Evolutionary conservation across 2,888 invertebrate species (phyloP), one percentile per base, ranked within the genome.

Genomic region (Philopedon plagiatum): DNA sequence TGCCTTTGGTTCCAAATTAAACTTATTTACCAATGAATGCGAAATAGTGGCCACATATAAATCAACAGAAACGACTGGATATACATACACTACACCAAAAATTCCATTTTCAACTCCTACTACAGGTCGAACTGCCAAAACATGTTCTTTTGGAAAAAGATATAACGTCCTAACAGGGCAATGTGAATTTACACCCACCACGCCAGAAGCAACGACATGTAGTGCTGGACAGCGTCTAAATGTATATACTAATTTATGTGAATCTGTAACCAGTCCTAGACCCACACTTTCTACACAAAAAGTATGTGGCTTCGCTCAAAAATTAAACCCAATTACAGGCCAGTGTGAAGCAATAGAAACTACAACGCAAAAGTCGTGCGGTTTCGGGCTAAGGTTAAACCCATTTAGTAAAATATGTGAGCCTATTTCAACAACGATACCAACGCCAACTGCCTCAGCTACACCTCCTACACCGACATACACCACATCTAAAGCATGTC

Each of bases 401-500:
- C 19, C 15, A 7, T 23, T 44, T 13, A 74, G 67, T 19, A 37
- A 46, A 19, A 29, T 37, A 19, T 72, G 72, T 49, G 72, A 72
- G 63, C 5, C 18, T 13, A 19, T 58, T 8, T 4, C 69, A 32
- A 54, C 54, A 8, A 15, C 26, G 29, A 23, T 4, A 57, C 39
- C 65, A 18, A 56, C 54, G 18, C 19, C 49, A 18, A 54, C 64
- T 21, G 19, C 68, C 39, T 49, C 9, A 13, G 21, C 58, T 4
- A 61, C 61, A 37, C 15, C 18, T 64, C 26, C 34, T 44, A 44
- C 61, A 61, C 71, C 74, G n/a, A 67, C 41, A 0, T 71, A 51
- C 41, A 60, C 71, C 1, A 72, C 69, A 18, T 73, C 75, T 15
- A 58, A 51, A 66, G 54, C 75, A 41, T 75, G 75, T 56, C 69